phyloP scores from a whole-genome alignment of 23 tunicate species.

The Styela plicata region DNA sequence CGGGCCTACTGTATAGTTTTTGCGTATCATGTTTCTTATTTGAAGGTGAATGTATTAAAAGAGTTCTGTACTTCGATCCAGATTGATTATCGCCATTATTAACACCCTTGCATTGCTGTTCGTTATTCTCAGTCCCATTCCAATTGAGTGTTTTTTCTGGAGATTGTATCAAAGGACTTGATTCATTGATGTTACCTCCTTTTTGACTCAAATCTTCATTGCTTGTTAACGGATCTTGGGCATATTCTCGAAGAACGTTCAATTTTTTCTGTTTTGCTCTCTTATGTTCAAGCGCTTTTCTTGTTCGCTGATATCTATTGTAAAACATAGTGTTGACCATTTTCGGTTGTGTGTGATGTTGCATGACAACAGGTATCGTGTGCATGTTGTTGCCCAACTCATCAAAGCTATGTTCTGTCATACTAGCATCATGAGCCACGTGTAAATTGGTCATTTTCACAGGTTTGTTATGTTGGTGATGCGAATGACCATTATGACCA shows the following conservation, averaged over 20 bases:
- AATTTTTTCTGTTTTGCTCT: conserved; percentile 41
- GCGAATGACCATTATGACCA: conserved; percentile 13
- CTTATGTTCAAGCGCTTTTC: conserved; percentile 52
- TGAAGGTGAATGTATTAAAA: conserved; percentile 10
- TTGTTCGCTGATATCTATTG: conserved; percentile 62
- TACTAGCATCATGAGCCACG: conserved; percentile 40
- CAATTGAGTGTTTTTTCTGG: neutral
- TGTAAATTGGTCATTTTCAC: conserved; percentile 56
- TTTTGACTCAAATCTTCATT: conserved; percentile 39
- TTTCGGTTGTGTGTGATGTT: conserved; percentile 38
- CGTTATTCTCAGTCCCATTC: neutral
- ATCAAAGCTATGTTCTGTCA: conserved; percentile 90
- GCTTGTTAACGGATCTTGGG: conserved; percentile 85
- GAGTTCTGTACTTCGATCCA: neutral
- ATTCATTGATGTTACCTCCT: neutral
- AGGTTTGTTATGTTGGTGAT: conserved; percentile 32
- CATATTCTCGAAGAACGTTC: conserved; percentile 72
- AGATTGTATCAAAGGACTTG: conserved; percentile 6
- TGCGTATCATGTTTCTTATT: neutral
- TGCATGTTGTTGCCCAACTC: conserved; percentile 70
- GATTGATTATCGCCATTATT: neutral
- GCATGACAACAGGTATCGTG: conserved; percentile 72
- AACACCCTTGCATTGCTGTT: neutral
- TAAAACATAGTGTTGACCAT: conserved; percentile 39
- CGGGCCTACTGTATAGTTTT: neutral